A percentile compares a stretch with the other conserved stretches of the same genome.
These are phyloP conservation scores for Atrichornis clamosus DNA, from an alignment of 2,113 vertebrate species.

Conservation along the genomic window DNA sequence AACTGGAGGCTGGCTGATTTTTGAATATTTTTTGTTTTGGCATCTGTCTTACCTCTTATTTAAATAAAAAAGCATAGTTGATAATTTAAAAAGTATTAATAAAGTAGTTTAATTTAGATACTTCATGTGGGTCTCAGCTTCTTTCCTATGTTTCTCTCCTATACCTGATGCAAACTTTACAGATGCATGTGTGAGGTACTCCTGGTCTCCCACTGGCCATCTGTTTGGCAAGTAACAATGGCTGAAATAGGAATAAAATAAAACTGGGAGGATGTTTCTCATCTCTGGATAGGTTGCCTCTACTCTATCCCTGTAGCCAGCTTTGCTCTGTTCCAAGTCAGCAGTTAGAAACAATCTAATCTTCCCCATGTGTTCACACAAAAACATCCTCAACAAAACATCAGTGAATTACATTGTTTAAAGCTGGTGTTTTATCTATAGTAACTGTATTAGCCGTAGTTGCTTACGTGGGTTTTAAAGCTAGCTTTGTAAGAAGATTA, in stretches of 20 bases:
- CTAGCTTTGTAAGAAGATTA: slow-evolving; percentile 56
- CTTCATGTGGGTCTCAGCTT: neutral
- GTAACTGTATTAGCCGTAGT: slow-evolving; percentile 21
- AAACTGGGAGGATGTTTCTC: neutral
- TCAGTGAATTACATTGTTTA: neutral
- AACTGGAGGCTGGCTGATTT: neutral
- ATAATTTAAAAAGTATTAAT: neutral
- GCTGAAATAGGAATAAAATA: neutral
- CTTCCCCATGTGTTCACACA: neutral
- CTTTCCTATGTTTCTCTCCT: neutral
- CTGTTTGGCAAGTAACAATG: neutral
- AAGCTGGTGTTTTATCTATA: slow-evolving; percentile 48
- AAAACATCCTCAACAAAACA: neutral
- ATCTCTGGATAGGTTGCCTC: neutral
- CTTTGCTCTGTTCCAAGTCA: neutral
- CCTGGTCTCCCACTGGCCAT: neutral
- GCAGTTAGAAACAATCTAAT: neutral
- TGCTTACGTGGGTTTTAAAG: slow-evolving; percentile 56
- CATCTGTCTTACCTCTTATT: neutral
- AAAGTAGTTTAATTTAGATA: neutral
- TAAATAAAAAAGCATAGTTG: neutral
- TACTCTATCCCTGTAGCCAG: neutral
- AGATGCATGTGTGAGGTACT: neutral
- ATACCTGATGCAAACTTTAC: neutral
- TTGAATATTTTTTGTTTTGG: neutral